A percentile compares a stretch with the other conserved stretches of the same genome.
Conservation (phyloP, 2,797 vertebrate species). For the Anolis apletophallus region DNA sequence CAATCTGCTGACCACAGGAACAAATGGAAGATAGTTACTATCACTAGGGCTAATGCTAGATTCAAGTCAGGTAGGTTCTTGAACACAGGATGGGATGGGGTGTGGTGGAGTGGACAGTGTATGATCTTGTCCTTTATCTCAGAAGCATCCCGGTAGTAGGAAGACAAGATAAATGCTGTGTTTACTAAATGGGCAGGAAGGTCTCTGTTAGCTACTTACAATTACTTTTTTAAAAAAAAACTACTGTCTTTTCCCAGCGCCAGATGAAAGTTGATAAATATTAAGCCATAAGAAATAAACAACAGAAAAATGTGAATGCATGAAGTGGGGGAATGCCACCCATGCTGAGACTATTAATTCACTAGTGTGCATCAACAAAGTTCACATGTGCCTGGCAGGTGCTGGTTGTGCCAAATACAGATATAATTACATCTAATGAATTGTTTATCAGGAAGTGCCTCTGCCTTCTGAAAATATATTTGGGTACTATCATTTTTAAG, state of each 20-base stretch:
- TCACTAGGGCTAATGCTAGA: too few relatives aligned
- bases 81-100: too few relatives aligned
- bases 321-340: not conserved
- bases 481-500: not conserved
- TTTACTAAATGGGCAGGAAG: not conserved
- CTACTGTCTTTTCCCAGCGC: not conserved
- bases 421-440: not conserved
- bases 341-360: not conserved
- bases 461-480: not conserved
- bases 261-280: not conserved
- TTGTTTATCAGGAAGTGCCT: not conserved
- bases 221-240: constrained; percentile 2
- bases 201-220: not conserved
- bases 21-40: too few relatives aligned
- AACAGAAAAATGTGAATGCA: not conserved
- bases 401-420: not conserved
- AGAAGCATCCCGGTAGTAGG: not conserved
- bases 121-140: too few relatives aligned
- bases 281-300: not conserved
- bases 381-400: not conserved
- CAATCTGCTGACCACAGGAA: too few relatives aligned
- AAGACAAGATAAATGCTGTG: not conserved
- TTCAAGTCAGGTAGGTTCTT: too few relatives aligned
- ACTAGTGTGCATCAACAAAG: not conserved
- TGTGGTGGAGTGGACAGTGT: too few relatives aligned